phyloP scores from a whole-genome alignment of 1,140 invertebrate genomes.

The Brachionus calyciflorus region DNA sequence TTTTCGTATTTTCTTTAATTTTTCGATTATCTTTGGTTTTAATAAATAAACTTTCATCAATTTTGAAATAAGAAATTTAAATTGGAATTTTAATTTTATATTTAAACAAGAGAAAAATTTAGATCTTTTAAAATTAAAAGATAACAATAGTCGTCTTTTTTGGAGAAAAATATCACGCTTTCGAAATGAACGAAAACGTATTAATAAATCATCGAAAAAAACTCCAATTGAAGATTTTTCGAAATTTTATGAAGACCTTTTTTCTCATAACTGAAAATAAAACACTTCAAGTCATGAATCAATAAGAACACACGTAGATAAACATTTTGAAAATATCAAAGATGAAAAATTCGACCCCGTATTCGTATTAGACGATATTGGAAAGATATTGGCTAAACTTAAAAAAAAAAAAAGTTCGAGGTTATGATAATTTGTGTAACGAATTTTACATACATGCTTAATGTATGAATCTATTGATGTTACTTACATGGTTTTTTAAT shows the following conservation, averaged over 20 bases:
- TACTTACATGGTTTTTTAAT: not conserved
- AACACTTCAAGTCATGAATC: not conserved
- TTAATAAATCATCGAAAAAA: not conserved
- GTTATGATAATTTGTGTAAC: not conserved
- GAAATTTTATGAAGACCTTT: not conserved
- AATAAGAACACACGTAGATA: not conserved
- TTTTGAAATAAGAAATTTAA: too few species aligned
- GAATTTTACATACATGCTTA: not conserved
- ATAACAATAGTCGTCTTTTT: not conserved
- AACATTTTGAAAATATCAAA: not conserved
- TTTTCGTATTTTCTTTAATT: too few species aligned
- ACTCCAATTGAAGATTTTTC: not conserved
- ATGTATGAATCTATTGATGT: not conserved
- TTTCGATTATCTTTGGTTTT: too few species aligned
- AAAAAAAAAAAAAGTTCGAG: not conserved
- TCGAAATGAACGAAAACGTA: not conserved
- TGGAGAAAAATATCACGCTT: constrained; percentile 13
- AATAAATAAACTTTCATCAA: too few species aligned
- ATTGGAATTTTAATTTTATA: too few species aligned
- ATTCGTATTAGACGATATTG: not conserved
- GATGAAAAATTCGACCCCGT: not conserved
- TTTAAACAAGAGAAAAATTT: too few species aligned
- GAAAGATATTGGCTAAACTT: not conserved
- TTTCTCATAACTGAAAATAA: constrained; percentile 2
- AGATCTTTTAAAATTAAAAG: not conserved